Evolutionary conservation across 1,140 invertebrate genomes (phyloP), one percentile per base, ranked within the genome.

Genomic region (Procambarus virginalis): DNA sequence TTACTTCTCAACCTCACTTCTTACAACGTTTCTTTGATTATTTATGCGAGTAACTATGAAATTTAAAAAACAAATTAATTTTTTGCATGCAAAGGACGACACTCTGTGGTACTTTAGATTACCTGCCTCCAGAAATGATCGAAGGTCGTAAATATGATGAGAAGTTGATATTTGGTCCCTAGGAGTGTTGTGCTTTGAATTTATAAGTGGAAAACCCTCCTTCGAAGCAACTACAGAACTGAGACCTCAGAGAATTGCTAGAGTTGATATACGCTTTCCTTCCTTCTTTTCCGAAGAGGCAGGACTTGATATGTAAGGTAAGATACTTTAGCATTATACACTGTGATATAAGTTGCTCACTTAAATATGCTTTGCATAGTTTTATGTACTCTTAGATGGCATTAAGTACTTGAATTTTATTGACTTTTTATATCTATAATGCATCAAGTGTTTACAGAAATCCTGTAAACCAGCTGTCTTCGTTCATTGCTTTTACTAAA

Each of bases 51-150:
- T 34, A 34, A 34, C 34, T 55, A 55, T 55, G 10, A 55, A 55
- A 55, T 55, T 55, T 8, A 55, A 55, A 55, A 0, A 8, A 0
- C 10, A 8, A 55, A 55, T 55, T 10, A 34, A 34, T 34, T 55
- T 55, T 55, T 45, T 12, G 9, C 46, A 78, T n/a, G n/a, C n/a
- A 97, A 94, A 95, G 98, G 80, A 97, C 96, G 92, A 99, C 98
- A 9, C 93, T 99, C 34, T 99, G 98, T 94, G 98, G 98, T 4
- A 99, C 98, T 1, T 94, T 99, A 80, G 98, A 99, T 94, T 99
- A 99, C 94, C 95, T 99, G 77, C 97, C 98, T n/a, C 98, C 98
- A 22, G 98, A 99, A 95, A 99, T 99, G 98, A 96, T 96, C n/a
- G 94, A 95, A 83, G 97, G 97, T 1, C 95, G 96, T 92, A 95